Evolutionary conservation across 2,797 vertebrate species (phyloP).

Genomic region (Peromyscus eremicus): DNA sequence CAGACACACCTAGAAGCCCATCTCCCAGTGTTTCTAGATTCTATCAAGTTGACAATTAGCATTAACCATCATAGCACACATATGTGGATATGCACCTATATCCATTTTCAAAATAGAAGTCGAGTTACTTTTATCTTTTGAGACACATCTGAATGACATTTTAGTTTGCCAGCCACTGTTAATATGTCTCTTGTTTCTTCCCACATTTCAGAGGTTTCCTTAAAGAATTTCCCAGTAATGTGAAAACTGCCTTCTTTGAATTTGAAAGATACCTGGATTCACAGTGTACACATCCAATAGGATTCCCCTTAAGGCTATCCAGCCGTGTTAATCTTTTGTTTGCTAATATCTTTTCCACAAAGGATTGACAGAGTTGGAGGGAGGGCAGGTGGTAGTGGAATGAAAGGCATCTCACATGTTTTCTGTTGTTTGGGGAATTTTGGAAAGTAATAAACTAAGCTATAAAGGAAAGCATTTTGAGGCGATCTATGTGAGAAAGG

Average conservation of each 20-base stretch:
- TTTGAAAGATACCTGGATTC: constrained; percentile 1
- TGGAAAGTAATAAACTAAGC: constrained; percentile 23
- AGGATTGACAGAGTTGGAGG: constrained; percentile 1
- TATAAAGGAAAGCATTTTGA: constrained; percentile 5
- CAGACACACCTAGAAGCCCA: background rate
- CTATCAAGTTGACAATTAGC: background rate
- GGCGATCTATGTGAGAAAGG: background rate
- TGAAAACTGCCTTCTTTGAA: background rate
- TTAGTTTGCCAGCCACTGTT: background rate
- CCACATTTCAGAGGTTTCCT: background rate
- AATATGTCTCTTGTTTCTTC: constrained; percentile 14
- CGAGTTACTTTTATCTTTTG: background rate
- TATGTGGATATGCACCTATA: background rate
- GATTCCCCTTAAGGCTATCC: background rate
- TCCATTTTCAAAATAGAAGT: constrained; percentile 27
- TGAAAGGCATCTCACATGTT: constrained; percentile 33
- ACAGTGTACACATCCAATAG: background rate
- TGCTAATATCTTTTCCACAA: background rate
- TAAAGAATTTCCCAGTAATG: constrained; percentile 37
- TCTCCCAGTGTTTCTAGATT: background rate
- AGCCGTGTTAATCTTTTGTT: constrained; percentile 6
- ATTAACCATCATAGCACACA: background rate
- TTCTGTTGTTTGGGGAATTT: constrained; percentile 58
- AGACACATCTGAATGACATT: background rate
- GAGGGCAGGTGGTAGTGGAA: constrained; percentile 9